Evolutionary conservation across 2,888 invertebrate species (phyloP), one percentile per base, ranked within the genome.

Genomic region (Limnephilus rhombicus): DNA sequence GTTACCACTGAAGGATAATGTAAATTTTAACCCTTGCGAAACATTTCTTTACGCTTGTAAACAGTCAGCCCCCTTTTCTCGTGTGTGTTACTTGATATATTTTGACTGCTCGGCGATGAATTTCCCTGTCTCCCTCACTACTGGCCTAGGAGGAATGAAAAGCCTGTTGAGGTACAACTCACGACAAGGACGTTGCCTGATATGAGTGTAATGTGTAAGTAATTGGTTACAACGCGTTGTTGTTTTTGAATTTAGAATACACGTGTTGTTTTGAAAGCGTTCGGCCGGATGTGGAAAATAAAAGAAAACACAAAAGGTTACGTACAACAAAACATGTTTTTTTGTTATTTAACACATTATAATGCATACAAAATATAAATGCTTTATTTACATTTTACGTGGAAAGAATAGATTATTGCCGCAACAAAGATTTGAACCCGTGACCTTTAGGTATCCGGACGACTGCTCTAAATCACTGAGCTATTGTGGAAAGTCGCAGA

Each of bases 41-140:
- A 68, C 24, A 24, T n/a, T 24, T 24, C 9, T 68, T 9, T 24
- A 24, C 1, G 24, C 68, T 68, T 68, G 3, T 24, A 68, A 68
- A 68, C n/a, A 24, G 7, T 68, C 9, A 2, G 7, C n/a, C 24
- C 1, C 31, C 31, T 86, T 49, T 45, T 13, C 49, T 49, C 12
- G 45, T 49, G 18, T 45, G n/a, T n/a, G 86, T 49, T 86, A 45
- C 49, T 86, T 37, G 95, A 94, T 95, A 94, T 94, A 95, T 95
- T 95, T 95, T 95, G 87, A 9, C 24, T 24, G 68, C 5, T 68
- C 24, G 53, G 53, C 24, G 24, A n/a, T 68, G 3, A 1, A 90
- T 92, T 87, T 92, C 53, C 92, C 92, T 83, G 82, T 89, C n/a
- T 68, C 68, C 68, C 68, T 68, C 68, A 53, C 53, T 24, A 68